Evolutionary conservation across 2,797 vertebrate genomes (phyloP), one percentile per base, ranked within the genome.

Genomic region (Micropoecilia bifurca): DNA sequence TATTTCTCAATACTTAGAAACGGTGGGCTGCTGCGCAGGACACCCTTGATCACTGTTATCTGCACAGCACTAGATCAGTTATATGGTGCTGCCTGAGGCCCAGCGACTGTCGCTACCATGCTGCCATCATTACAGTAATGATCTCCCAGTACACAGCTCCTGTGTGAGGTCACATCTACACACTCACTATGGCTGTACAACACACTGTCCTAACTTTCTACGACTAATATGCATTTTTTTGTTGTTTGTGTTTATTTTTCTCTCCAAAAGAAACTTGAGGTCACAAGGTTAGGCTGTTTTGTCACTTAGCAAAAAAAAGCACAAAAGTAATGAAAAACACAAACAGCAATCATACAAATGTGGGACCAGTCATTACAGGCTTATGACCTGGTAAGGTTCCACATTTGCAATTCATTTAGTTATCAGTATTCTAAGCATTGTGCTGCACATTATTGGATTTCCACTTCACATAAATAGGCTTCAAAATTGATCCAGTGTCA

Each of bases 111-210:
- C 74, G 89, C 90, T 91, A 79, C 83, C 86, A 91, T 83, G 85
- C 88, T 94, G 93, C 79, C 93, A 92, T 94, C 92, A 94, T 94
- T 94, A 91, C 91, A 89, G 85, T 95, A 95, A 95, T 91, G 92
- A 94, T 92, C 91, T 93, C 90, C 81, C 85, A 83, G 83, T 83
- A 76, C 90, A 90, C 85, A 83, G 79, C 80, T 90, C 72, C 88
- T 88, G 89, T 76, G 75, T 92, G 86, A 92, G 87, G 75, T 77
- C 74, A 88, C 76, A 77, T 77, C 88, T 80, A 82, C 84, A 88
- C 83, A 41, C 77, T 83, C 81, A 87, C 82, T 85, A 78, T 76
- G 59, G 84, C 85, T 85, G 81, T 81, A 83, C 80, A 71, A 86
- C 59, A 75, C 47, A 80, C 43, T 41, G 66, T 74, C 41, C 69